Evolutionary conservation across 2,113 vertebrate genomes (phyloP).

Genomic region (Corapipo altera): DNA sequence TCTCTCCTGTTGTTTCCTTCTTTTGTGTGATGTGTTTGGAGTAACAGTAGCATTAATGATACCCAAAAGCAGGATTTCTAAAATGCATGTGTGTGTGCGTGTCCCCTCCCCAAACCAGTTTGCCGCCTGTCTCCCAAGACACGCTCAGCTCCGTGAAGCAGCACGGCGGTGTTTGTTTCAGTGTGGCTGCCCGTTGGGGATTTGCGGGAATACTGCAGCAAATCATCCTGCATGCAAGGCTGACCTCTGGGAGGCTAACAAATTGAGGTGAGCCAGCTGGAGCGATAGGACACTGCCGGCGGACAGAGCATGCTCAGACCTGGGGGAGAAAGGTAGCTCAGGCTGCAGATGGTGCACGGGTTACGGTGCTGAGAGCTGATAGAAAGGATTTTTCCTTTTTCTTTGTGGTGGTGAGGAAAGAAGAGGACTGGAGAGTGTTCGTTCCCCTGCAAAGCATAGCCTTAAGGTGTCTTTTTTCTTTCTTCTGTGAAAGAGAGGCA

Average conservation of each 20-base stretch:
- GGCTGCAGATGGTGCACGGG: conserved; percentile 43
- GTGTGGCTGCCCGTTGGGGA: conserved; percentile 12
- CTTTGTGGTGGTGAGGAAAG: neutral
- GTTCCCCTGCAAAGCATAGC: neutral
- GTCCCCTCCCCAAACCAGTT: neutral
- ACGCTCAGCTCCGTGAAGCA: neutral
- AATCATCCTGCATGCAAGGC: conserved; percentile 56
- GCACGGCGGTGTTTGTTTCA: neutral
- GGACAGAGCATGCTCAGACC: conserved; percentile 66
- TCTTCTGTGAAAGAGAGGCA: neutral
- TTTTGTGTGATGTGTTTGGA: neutral
- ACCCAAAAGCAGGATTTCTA: neutral
- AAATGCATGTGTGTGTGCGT: neutral
- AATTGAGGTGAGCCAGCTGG: conserved; percentile 70
- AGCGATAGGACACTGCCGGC: conserved; percentile 50
- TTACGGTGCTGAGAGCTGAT: neutral
- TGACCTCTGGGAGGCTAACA: conserved; percentile 70
- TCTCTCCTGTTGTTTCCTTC: neutral
- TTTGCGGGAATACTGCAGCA: conserved; percentile 64
- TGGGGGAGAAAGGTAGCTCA: conserved; percentile 17
- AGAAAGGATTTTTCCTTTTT: neutral
- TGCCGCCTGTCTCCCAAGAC: neutral
- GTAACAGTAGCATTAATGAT: neutral
- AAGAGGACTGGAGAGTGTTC: conserved; percentile 14
- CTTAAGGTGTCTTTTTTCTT: conserved; percentile 13